Evolutionary conservation across 1,140 invertebrate genomes (phyloP).

Genomic region (Drosophila grimshawi): DNA sequence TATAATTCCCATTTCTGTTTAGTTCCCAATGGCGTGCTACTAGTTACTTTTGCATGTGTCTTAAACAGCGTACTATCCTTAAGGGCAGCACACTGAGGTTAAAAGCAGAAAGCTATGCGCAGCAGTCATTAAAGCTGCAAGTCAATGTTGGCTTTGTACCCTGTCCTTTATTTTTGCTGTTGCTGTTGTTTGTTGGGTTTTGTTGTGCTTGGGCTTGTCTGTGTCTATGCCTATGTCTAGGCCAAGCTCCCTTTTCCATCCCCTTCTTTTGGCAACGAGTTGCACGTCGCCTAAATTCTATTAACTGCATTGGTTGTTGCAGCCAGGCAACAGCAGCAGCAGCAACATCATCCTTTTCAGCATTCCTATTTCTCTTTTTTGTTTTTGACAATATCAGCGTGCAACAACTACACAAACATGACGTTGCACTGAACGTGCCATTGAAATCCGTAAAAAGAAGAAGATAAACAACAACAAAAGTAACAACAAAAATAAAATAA

Average conservation of each 20-base stretch:
- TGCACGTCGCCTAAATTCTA: conserved; percentile 51
- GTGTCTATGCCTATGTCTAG: conserved; percentile 30
- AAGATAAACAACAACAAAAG: conserved; percentile 27
- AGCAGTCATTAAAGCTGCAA: conserved; percentile 41
- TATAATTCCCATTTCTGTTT: too few species aligned
- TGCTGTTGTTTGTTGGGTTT: conserved; percentile 16
- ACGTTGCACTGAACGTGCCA: conserved; percentile 65
- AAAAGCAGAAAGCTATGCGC: conserved; percentile 3
- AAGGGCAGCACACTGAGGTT: conserved; percentile 2
- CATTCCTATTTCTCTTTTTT: conserved; percentile 60
- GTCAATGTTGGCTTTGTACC: conserved; percentile 44
- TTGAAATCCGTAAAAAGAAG: conserved; percentile 67
- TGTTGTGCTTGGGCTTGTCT: conserved; percentile 24
- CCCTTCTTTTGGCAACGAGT: conserved; percentile 8
- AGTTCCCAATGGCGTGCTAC: too few species aligned
- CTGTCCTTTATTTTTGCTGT: neutral
- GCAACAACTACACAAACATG: conserved; percentile 42
- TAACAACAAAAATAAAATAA: conserved; percentile 10
- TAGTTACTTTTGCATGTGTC: neutral
- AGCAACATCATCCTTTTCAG: conserved; percentile 63
- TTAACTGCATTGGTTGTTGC: conserved; percentile 38
- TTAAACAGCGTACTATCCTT: conserved; percentile 27
- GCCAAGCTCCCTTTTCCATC: neutral
- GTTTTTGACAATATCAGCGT: conserved; percentile 62
- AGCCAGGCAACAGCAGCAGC: neutral